Percentiles rank a stretch among this genome's conserved stretches.
These are phyloP conservation scores for Zaprionus capensis DNA, from an alignment of 1,140 invertebrate genomes.

Conservation along the genomic window DNA sequence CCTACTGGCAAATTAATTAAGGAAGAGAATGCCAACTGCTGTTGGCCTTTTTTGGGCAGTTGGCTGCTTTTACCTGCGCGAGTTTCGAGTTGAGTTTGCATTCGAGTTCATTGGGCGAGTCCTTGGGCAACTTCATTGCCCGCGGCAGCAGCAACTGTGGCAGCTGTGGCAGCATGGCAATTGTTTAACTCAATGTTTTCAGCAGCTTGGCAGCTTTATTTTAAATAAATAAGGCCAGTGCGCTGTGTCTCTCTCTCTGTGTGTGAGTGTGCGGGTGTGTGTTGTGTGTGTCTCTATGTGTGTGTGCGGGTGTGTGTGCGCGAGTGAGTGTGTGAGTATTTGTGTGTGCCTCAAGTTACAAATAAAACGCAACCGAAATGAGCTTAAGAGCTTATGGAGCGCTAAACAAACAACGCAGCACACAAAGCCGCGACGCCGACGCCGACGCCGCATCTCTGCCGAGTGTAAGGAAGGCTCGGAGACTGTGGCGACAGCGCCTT, in stretches of 20 bases:
- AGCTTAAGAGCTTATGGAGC: conserved; percentile 81
- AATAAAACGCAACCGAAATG: conserved; percentile 82
- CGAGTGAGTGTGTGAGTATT: conserved; percentile 17
- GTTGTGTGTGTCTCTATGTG: background rate
- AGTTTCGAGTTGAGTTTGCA: conserved; percentile 11
- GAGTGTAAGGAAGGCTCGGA: background rate
- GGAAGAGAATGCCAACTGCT: background rate
- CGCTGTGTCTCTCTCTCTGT: background rate
- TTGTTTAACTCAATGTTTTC: conserved; percentile 76
- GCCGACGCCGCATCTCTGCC: background rate
- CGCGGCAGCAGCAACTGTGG: conserved; percentile 28
- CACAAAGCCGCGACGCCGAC: conserved; percentile 69
- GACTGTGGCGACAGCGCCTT: conserved; percentile 34
- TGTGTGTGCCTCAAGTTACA: conserved; percentile 73
- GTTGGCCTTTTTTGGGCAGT: conserved; percentile 1
- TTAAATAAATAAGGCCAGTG: conserved; percentile 71
- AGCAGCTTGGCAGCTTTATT: conserved; percentile 70
- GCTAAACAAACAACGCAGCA: conserved; percentile 79
- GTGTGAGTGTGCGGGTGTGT: background rate
- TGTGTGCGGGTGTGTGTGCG: background rate
- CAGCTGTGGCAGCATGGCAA: conserved; percentile 56
- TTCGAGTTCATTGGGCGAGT: conserved; percentile 16
- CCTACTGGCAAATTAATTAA: background rate
- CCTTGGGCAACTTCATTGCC: conserved; percentile 40
- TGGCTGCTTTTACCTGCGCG: conserved; percentile 5